Percentiles rank a stretch among this genome's conserved stretches.
Conservation (phyloP, 2,797 vertebrate genomes). For the Hemitrygon akajei region DNA sequence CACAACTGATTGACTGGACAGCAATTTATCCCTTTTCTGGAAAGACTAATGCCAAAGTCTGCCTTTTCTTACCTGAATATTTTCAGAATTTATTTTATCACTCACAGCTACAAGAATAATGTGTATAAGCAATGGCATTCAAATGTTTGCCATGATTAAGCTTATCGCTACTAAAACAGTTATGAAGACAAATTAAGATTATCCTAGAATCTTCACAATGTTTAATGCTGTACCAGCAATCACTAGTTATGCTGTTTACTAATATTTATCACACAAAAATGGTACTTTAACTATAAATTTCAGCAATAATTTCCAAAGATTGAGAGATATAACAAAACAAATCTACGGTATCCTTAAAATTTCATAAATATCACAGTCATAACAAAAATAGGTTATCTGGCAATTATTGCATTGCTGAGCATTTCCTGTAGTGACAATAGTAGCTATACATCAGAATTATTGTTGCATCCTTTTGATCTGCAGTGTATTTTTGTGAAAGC, state of each 20-base stretch:
- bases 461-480: background rate
- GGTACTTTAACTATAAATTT: background rate
- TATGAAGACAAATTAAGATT: background rate
- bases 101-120: background rate
- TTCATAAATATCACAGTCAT: background rate
- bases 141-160: background rate
- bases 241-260: background rate
- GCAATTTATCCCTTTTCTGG: background rate
- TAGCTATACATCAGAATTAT: background rate
- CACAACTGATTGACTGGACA: background rate
- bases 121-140: too few species aligned
- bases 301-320: background rate
- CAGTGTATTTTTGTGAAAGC: background rate
- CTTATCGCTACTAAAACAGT: background rate
- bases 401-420: too few species aligned
- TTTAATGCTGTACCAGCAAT: background rate
- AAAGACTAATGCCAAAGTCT: background rate
- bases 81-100: background rate
- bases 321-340: background rate
- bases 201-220: background rate
- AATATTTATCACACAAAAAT: background rate
- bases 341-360: background rate
- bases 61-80: background rate
- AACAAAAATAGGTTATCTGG: background rate
- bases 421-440: too few species aligned